Evolutionary conservation across 2,888 invertebrate species (phyloP).

Genomic region (Stenchaetothrips biformis): DNA sequence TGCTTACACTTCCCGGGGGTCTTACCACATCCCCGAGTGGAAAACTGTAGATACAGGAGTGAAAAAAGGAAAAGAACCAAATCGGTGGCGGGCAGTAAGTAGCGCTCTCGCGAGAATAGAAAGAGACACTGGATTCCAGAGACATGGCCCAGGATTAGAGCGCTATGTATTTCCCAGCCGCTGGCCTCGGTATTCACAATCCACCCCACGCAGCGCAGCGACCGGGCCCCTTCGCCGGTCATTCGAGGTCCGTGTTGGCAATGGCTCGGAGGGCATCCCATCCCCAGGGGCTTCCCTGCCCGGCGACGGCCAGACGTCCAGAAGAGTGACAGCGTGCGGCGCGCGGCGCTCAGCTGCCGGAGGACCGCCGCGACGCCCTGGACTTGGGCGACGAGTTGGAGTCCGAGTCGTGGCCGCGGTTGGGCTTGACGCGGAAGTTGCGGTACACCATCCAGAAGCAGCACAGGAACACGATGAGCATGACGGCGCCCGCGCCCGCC

Average conservation of each 20-base stretch:
- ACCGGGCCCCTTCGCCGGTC: neutral
- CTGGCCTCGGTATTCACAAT: too few relatives aligned
- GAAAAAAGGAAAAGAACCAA: too few relatives aligned
- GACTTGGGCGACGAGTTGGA: neutral
- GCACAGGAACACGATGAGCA: conserved; percentile 1
- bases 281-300: neutral
- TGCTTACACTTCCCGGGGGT: too few relatives aligned
- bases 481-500: conserved; percentile 3
- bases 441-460: conserved; percentile 13
- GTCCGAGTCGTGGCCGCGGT: neutral
- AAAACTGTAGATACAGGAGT: too few relatives aligned
- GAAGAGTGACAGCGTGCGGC: neutral
- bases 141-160: too few relatives aligned
- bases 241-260: neutral
- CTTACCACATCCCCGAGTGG: too few relatives aligned
- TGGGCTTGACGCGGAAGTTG: conserved; percentile 11
- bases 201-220: neutral
- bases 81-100: too few relatives aligned
- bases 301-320: too few relatives aligned
- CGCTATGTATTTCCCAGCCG: too few relatives aligned
- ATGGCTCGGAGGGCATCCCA: neutral
- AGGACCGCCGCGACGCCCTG: neutral
- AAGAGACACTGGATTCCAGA: too few relatives aligned
- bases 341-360: conserved; percentile 11
- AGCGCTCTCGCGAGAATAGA: too few relatives aligned